These are phyloP conservation scores for Pipistrellus nathusii DNA, from an alignment of 2,797 vertebrate species.

Conservation along the genomic window DNA sequence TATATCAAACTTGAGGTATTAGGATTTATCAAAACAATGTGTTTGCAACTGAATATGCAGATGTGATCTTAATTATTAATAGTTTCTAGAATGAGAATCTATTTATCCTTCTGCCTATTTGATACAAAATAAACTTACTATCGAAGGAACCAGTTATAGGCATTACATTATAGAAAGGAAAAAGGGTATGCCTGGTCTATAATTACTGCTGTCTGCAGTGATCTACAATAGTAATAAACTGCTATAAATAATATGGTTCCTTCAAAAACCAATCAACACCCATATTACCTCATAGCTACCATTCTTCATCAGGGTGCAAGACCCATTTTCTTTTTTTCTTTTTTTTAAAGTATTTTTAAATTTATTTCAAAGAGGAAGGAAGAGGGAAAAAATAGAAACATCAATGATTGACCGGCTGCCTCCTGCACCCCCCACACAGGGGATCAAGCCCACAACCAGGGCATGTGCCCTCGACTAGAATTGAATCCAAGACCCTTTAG, in stretches of 20 bases:
- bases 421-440: no score
- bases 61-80: neutral
- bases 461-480: no score
- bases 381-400: no score
- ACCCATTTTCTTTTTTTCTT: constrained; percentile 49
- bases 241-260: neutral
- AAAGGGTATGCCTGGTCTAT: neutral
- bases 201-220: constrained; percentile 33
- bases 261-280: constrained; percentile 45
- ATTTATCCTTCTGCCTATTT: constrained; percentile 16
- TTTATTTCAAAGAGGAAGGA: no score
- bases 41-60: neutral
- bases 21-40: constrained; percentile 49
- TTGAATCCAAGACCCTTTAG: no score
- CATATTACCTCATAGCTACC: neutral
- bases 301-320: constrained; percentile 8
- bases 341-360: no score
- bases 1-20: constrained; percentile 31
- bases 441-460: no score
- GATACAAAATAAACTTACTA: constrained; percentile 23
- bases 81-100: constrained; percentile 22
- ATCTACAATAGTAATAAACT: constrained; percentile 36
- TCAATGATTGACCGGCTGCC: no score
- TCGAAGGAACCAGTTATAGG: neutral
- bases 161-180: constrained; percentile 34